A percentile compares a stretch with the other conserved stretches of the same genome.
phyloP scores from a whole-genome alignment of 2,113 vertebrate species.

The Manacus vitellinus region DNA sequence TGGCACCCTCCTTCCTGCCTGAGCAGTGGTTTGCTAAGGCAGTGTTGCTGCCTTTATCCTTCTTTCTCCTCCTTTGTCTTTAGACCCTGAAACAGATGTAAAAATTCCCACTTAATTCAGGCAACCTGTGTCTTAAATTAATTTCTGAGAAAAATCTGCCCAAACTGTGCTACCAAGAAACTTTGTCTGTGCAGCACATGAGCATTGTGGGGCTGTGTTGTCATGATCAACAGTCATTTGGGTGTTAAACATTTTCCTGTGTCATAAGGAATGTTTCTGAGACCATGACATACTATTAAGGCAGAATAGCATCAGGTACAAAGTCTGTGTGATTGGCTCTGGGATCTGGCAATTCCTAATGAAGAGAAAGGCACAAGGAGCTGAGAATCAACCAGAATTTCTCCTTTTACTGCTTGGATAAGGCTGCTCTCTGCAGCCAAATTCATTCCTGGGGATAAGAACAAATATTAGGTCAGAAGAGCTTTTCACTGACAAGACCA shows the following conservation, averaged over 20 bases:
- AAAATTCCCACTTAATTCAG: neutral
- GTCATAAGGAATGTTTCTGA: neutral
- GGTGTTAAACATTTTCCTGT: neutral
- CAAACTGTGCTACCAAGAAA: neutral
- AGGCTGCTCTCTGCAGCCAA: neutral
- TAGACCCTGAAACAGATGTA: neutral
- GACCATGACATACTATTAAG: neutral
- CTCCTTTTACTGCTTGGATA: neutral
- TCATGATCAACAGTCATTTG: neutral
- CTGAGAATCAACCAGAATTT: neutral
- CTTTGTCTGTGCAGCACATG: neutral
- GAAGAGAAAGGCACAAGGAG: neutral
- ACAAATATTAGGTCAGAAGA: neutral
- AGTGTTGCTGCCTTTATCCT: neutral
- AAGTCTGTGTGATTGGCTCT: neutral
- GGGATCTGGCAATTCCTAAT: neutral
- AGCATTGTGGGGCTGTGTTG: neutral
- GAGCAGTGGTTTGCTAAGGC: neutral
- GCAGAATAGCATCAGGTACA: neutral
- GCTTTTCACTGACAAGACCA: neutral
- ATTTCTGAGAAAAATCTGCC: neutral
- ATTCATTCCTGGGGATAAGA: neutral
- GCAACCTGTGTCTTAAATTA: neutral
- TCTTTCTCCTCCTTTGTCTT: neutral
- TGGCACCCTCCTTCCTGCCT: neutral